Evolutionary conservation across 2,888 invertebrate species (phyloP), one percentile per base, ranked within the genome.

Genomic region (Psylliodes chrysocephalus): DNA sequence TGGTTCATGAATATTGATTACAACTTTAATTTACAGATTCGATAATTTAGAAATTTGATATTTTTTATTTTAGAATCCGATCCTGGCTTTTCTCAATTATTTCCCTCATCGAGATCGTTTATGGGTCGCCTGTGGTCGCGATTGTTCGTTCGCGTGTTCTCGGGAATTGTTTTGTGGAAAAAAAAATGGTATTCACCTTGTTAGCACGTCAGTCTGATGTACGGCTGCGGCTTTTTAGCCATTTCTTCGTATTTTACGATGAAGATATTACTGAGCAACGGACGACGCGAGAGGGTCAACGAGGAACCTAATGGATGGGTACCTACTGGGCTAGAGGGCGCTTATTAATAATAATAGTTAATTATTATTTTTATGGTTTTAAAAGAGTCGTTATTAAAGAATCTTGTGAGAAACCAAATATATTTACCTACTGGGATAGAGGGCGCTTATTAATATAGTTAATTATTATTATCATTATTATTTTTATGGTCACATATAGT

Each of bases 261-360:
- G 70, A 73, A 73, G 73, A 69, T 73, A 73, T 73, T 72, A 72
- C 51, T 47, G n/a, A n/a, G n/a, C n/a, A 42, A 22, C 62, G 7
- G 18, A 22, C 38, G 19, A 56, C 19, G 46, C 28, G 8, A 25
- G 7, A 14, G 47, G 22, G 47, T 47, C 28, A 28, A 47, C 22
- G 28, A 12, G 10, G 18, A 42, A 15, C 17, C 18, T 15, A 18
- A 42, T 42, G 42, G 42, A 42, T 10, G 42, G 15, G 18, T 42
- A 42, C 18, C 15, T 47, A 28, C 47, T 28, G 47, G 47, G 14
- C 47, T 12, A 47, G 6, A 35, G 35, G 35, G 35, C 10, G 10
- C 1, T 35, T 35, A 35, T n/a, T 35, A 35, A 35, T 35, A 8
- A 35, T 35, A 35, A 35, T 35, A n/a, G n/a, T n/a, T n/a, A n/a